phyloP scores from a whole-genome alignment of 2,797 vertebrate species.

The Mormyrus hasselquistii region DNA sequence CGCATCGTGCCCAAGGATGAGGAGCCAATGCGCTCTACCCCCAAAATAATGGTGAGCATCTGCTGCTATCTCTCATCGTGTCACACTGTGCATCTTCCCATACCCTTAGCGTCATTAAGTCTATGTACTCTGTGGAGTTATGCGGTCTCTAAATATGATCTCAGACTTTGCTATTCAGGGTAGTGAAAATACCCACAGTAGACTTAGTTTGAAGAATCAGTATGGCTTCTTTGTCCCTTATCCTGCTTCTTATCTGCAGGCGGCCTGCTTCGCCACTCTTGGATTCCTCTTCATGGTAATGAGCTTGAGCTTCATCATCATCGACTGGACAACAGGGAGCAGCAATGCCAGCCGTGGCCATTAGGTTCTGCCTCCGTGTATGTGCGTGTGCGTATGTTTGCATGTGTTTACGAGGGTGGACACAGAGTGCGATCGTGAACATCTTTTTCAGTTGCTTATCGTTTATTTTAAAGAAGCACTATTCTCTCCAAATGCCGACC shows the following conservation, averaged over 20 bases:
- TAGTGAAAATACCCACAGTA: neutral
- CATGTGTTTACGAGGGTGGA: slow-evolving; percentile 9
- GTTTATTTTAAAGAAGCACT: slow-evolving; percentile 18
- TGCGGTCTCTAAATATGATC: neutral
- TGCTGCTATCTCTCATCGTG: neutral
- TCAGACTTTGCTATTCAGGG: neutral
- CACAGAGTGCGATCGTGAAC: neutral
- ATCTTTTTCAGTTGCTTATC: slow-evolving; percentile 32
- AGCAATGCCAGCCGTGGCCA: slow-evolving; percentile 70
- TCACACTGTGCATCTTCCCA: neutral
- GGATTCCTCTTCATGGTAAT: slow-evolving; percentile 92
- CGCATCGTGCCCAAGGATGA: slow-evolving; percentile 89
- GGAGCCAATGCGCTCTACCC: slow-evolving; percentile 76
- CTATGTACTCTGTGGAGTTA: neutral
- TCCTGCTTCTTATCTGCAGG: slow-evolving; percentile 53
- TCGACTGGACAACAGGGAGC: slow-evolving; percentile 77
- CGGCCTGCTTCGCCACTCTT: slow-evolving; percentile 78
- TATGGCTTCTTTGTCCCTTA: neutral
- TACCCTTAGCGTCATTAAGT: neutral
- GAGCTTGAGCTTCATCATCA: slow-evolving; percentile 95
- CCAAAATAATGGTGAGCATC: slow-evolving; percentile 82
- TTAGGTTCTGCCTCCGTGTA: slow-evolving; percentile 54
- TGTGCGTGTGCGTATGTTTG: slow-evolving; percentile 16
- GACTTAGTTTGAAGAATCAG: neutral
- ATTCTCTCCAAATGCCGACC: neutral